Evolutionary conservation across 2,888 invertebrate species (phyloP).

Genomic region (Ormyrus rosae): DNA sequence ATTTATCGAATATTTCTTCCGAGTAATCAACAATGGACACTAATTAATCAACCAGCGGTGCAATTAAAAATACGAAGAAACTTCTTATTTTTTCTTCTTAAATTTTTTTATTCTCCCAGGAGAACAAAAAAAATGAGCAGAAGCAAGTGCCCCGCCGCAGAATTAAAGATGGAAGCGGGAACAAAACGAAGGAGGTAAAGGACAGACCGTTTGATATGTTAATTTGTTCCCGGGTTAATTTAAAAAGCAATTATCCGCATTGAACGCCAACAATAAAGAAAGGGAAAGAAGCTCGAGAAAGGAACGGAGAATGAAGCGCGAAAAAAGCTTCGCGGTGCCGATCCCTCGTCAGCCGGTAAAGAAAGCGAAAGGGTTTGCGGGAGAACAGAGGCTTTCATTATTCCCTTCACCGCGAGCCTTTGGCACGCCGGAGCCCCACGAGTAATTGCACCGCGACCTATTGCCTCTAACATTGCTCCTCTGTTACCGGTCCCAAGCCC

Average conservation of each 20-base stretch:
- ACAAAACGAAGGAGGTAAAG: constrained; percentile 5
- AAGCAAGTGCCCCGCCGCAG: background rate
- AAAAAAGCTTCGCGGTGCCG: background rate
- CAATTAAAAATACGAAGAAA: too few relatives aligned
- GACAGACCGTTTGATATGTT: constrained; percentile 60
- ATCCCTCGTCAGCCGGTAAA: constrained; percentile 1
- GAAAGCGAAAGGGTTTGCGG: constrained; percentile 21
- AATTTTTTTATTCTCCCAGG: too few relatives aligned
- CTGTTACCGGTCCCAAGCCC: too few relatives aligned
- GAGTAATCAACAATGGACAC: too few relatives aligned
- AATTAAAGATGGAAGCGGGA: constrained; percentile 20
- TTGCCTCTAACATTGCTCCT: constrained; percentile 21
- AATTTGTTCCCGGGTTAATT: constrained; percentile 63
- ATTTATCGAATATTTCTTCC: too few relatives aligned
- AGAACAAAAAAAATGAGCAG: background rate
- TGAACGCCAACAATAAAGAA: constrained; percentile 63
- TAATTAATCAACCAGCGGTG: too few relatives aligned
- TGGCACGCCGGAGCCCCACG: constrained; percentile 7
- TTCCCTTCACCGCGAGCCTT: constrained; percentile 44
- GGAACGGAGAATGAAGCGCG: background rate
- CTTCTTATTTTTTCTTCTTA: too few relatives aligned
- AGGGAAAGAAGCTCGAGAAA: background rate
- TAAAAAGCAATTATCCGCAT: constrained; percentile 66
- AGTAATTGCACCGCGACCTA: constrained; percentile 19
- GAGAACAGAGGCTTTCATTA: constrained; percentile 46